phyloP scores from a whole-genome alignment of 1,140 invertebrate genomes.

The Pachyrhynchus sulphureomaculatus region DNA sequence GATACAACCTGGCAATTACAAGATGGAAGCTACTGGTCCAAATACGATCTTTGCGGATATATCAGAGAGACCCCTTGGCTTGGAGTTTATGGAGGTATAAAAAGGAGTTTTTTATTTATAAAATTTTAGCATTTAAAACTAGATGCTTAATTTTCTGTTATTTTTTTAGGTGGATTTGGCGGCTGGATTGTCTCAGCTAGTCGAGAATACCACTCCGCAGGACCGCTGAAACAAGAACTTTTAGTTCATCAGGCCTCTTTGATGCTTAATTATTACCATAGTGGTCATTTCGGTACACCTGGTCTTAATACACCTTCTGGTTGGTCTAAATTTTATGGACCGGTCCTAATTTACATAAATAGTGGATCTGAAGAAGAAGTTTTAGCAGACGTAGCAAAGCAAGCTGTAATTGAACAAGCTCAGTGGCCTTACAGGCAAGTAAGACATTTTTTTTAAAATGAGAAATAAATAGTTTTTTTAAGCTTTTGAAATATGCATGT shows the following conservation, averaged over 20 bases:
- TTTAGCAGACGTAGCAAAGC: constrained; percentile 2
- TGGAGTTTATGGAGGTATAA: constrained; percentile 16
- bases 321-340: constrained; percentile 22
- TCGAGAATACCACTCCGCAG: constrained; percentile 15
- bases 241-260: constrained; percentile 16
- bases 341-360: constrained; percentile 9
- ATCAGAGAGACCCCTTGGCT: constrained; percentile 18
- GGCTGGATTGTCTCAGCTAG: constrained; percentile 15
- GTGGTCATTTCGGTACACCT: constrained; percentile 15
- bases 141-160: no score
- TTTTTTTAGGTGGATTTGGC: constrained; percentile 18
- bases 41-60: constrained; percentile 23
- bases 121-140: no score
- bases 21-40: constrained; percentile 17
- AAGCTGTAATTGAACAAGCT: constrained; percentile 4
- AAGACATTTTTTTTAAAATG: no score
- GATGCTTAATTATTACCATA: constrained; percentile 22
- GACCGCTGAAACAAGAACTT: constrained; percentile 18
- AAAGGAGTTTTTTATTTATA: no score
- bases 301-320: neutral
- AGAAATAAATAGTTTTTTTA: neutral
- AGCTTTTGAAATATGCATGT: no score
- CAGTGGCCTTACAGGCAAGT: constrained; percentile 18
- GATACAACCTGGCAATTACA: constrained; percentile 19
- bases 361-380: constrained; percentile 13